These are phyloP conservation scores for Schizopygopsis malacanthus DNA, from an alignment of 2,797 vertebrate genomes.

Conservation along the genomic window DNA sequence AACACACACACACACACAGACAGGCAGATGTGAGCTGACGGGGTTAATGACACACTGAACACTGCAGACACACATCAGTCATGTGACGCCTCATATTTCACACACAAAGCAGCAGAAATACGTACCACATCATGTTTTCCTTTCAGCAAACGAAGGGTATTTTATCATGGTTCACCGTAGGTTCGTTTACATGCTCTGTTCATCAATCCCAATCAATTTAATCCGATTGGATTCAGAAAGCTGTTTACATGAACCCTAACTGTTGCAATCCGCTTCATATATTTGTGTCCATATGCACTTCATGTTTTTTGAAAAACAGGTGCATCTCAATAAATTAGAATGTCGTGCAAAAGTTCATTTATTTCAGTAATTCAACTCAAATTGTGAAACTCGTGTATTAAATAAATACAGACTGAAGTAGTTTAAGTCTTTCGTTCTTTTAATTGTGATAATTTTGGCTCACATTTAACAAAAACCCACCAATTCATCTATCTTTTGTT, in stretches of 20 bases:
- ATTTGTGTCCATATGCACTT: background rate
- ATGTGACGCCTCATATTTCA: constrained; percentile 4
- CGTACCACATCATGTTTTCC: background rate
- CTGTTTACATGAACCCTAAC: background rate
- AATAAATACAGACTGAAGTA: no score
- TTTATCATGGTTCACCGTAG: background rate
- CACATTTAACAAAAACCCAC: no score
- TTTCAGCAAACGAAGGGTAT: background rate
- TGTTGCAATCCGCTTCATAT: background rate
- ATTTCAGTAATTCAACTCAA: no score
- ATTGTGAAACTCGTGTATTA: no score
- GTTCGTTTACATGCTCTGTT: background rate
- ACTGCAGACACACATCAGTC: background rate
- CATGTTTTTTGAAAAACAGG: no score
- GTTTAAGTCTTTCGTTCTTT: no score
- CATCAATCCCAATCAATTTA: background rate
- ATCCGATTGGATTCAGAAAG: background rate
- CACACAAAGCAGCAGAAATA: constrained; percentile 6
- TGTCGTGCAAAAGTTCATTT: no score
- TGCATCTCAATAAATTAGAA: no score
- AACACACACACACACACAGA: background rate
- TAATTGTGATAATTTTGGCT: no score
- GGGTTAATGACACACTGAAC: background rate
- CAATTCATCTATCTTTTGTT: no score
- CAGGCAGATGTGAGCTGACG: background rate